Evolutionary conservation across 2,888 invertebrate species (phyloP).

Genomic region (Notocelia uddmanniana): DNA sequence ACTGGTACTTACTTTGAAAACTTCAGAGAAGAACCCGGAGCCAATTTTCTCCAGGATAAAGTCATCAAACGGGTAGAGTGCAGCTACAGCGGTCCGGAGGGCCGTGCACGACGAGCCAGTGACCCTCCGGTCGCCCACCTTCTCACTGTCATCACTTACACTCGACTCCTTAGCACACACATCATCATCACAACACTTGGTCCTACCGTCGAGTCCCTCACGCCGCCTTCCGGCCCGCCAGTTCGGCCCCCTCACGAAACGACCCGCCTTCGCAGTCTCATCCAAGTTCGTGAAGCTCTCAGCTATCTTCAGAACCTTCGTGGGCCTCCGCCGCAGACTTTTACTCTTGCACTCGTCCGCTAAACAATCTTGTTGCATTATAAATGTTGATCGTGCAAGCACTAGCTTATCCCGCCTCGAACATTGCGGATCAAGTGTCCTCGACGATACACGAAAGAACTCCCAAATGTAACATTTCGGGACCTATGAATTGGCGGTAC

Average conservation of each 20-base stretch:
- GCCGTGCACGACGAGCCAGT: constrained; percentile 93
- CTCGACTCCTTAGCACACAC: constrained; percentile 81
- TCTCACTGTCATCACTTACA: constrained; percentile 81
- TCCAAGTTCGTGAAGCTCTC: constrained; percentile 84
- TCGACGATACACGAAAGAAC: constrained; percentile 64
- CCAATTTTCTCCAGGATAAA: constrained; percentile 97
- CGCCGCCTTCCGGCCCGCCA: constrained; percentile 73
- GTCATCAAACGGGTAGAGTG: constrained; percentile 96
- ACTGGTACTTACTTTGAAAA: constrained; percentile 94
- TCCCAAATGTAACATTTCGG: constrained; percentile 66
- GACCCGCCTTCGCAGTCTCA: constrained; percentile 78
- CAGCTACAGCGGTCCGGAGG: constrained; percentile 95
- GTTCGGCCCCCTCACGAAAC: constrained; percentile 79
- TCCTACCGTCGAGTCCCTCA: constrained; percentile 68
- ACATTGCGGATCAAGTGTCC: constrained; percentile 76
- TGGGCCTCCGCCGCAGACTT: constrained; percentile 81
- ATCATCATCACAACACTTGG: constrained; percentile 78
- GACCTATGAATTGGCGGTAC: constrained; percentile 71
- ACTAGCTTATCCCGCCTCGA: constrained; percentile 76
- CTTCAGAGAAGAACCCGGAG: constrained; percentile 98
- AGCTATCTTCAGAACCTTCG: constrained; percentile 83
- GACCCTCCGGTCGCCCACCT: constrained; percentile 77
- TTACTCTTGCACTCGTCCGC: constrained; percentile 74
- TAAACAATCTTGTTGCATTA: constrained; percentile 82
- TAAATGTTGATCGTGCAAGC: constrained; percentile 68